These are phyloP conservation scores for Pardosa pseudoannulata DNA, from an alignment of 2,888 invertebrate genomes.

Conservation along the genomic window DNA sequence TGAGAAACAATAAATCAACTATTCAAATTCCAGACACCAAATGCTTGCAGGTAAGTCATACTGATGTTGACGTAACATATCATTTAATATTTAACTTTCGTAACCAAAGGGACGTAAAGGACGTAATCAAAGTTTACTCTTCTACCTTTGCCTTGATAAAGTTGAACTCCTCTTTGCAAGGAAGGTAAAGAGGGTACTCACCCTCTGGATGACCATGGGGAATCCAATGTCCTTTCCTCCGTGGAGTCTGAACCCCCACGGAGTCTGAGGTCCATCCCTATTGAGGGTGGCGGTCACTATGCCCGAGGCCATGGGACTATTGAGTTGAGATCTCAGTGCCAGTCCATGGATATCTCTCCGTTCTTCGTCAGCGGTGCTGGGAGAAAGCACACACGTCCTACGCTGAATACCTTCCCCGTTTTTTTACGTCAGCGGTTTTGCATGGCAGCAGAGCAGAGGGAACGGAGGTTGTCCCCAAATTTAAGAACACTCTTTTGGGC, in stretches of 20 bases:
- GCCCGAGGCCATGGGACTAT: constrained; percentile 47
- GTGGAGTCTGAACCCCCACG: constrained; percentile 94
- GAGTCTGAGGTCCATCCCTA: constrained; percentile 86
- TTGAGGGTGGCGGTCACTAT: constrained; percentile 86
- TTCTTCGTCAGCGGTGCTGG: not conserved
- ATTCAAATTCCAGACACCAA: too few species aligned
- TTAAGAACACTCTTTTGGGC: not conserved
- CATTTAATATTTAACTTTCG: too few species aligned
- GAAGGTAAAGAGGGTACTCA: too few species aligned
- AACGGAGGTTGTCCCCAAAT: constrained; percentile 21
- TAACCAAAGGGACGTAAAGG: too few species aligned
- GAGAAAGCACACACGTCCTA: constrained; percentile 19
- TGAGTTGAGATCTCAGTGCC: not conserved
- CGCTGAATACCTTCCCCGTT: constrained; percentile 4
- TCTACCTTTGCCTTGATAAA: too few species aligned
- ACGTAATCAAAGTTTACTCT: too few species aligned
- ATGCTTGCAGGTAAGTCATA: too few species aligned
- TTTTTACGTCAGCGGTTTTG: constrained; percentile 45
- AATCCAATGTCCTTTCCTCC: constrained; percentile 95
- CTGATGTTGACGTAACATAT: too few species aligned
- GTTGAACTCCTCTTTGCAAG: too few species aligned
- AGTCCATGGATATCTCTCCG: not conserved
- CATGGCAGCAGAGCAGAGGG: not conserved
- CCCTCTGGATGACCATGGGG: constrained; percentile 93
- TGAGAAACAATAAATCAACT: too few species aligned